These are phyloP conservation scores for Margarornis squamiger DNA, from an alignment of 2,797 vertebrate species.

Conservation along the genomic window DNA sequence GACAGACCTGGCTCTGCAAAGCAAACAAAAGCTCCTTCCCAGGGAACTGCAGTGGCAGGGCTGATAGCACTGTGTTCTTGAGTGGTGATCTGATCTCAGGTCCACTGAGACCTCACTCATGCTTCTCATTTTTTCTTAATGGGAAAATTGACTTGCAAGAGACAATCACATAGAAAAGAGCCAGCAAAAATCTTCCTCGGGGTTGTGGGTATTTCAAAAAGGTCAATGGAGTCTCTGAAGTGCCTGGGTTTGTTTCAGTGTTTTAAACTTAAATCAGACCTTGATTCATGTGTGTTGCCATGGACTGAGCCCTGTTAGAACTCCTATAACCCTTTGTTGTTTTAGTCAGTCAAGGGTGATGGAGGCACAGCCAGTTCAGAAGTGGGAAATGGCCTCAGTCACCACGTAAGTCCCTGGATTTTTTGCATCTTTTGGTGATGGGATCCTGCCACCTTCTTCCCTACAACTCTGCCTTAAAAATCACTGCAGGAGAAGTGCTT, in stretches of 20 bases:
- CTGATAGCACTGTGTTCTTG: background rate
- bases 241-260: background rate
- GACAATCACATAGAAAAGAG: background rate
- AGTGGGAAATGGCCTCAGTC: conserved; percentile 55
- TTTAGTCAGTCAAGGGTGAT: conserved; percentile 78
- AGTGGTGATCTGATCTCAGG: background rate
- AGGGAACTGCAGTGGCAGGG: background rate
- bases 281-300: background rate
- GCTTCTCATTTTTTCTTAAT: background rate
- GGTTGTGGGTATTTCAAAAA: background rate
- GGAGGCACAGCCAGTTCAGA: conserved; percentile 49
- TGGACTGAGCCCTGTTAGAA: background rate
- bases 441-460: background rate
- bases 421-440: conserved; percentile 49
- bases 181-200: background rate
- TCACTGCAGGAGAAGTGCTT: background rate
- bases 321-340: conserved; percentile 69
- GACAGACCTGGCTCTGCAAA: background rate
- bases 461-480: background rate
- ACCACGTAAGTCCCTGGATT: conserved; percentile 72
- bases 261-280: background rate
- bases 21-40: background rate
- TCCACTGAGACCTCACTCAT: background rate
- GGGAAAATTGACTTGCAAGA: background rate
- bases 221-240: background rate